These are phyloP conservation scores for Xiphias gladius DNA, from an alignment of 2,113 vertebrate species.

Conservation along the genomic window DNA sequence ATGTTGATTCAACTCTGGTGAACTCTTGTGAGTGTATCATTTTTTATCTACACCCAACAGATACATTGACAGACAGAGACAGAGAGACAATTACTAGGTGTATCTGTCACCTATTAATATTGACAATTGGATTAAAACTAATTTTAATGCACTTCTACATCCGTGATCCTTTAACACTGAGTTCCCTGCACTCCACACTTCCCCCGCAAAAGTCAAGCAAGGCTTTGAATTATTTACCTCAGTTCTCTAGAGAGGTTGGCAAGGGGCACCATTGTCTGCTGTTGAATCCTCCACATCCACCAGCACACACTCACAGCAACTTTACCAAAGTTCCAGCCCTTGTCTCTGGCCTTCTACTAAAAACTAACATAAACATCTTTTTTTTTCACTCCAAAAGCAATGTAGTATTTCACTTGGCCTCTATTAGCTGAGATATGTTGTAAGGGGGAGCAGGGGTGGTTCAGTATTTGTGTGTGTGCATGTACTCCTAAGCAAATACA, in stretches of 20 bases:
- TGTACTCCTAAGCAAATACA: conserved; percentile 9
- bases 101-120: conserved; percentile 21
- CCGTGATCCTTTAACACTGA: conserved; percentile 24
- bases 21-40: background rate
- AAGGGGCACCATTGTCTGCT: conserved; percentile 27
- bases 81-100: background rate
- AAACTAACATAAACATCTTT: background rate
- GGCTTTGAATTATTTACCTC: conserved; percentile 66
- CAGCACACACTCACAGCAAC: conserved; percentile 20
- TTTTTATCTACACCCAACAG: background rate
- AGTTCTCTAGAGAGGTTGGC: conserved; percentile 40
- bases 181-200: conserved; percentile 28
- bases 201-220: conserved; percentile 36
- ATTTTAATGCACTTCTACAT: conserved; percentile 37
- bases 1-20: background rate
- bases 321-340: conserved; percentile 17
- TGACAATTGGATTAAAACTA: conserved; percentile 18
- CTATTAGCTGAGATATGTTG: background rate
- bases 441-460: background rate
- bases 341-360: background rate
- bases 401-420: conserved; percentile 13
- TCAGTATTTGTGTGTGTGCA: background rate
- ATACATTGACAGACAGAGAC: background rate
- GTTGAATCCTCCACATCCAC: conserved; percentile 42
- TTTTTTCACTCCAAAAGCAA: conserved; percentile 27